A percentile compares a stretch with the other conserved stretches of the same genome.
Conservation (phyloP, 2,888 invertebrate species). For the Drosophila gaucha region DNA sequence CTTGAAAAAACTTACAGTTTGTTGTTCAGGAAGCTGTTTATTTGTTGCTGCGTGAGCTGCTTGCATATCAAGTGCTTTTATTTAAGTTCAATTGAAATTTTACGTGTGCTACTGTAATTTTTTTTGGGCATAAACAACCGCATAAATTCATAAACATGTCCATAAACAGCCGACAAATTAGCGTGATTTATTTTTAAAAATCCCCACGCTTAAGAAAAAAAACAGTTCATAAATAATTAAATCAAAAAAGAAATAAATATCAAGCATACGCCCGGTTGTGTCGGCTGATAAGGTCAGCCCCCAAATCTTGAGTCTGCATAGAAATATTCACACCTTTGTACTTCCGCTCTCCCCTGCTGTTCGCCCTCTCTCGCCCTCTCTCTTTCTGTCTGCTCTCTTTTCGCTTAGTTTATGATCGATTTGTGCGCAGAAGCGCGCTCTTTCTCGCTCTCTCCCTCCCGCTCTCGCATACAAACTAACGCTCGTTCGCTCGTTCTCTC, state of each 20-base stretch:
- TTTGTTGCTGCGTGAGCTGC: constrained; percentile 10
- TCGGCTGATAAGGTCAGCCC: constrained; percentile 35
- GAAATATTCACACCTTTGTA: constrained; percentile 11
- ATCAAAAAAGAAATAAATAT: constrained; percentile 26
- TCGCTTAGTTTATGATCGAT: constrained; percentile 51
- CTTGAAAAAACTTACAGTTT: constrained; percentile 50
- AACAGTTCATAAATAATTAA: constrained; percentile 7
- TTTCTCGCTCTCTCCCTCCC: not conserved
- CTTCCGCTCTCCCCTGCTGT: constrained; percentile 6
- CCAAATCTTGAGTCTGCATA: constrained; percentile 19
- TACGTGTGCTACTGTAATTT: constrained; percentile 13
- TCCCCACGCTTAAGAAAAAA: not conserved
- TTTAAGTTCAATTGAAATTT: constrained; percentile 6
- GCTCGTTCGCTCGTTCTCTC: constrained; percentile 14
- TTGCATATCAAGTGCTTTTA: constrained; percentile 38
- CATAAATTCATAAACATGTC: constrained; percentile 62
- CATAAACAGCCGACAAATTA: constrained; percentile 61
- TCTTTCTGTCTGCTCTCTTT: constrained; percentile 10
- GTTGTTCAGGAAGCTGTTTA: constrained; percentile 42
- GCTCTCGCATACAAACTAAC: constrained; percentile 22
- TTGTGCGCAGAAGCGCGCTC: constrained; percentile 49
- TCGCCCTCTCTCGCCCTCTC: not conserved
- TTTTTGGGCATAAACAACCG: constrained; percentile 56
- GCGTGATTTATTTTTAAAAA: constrained; percentile 62
- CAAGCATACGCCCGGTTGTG: constrained; percentile 44